phyloP scores from a whole-genome alignment of 2,113 vertebrate species.

The Pseudorhombus dupliciocellatus region DNA sequence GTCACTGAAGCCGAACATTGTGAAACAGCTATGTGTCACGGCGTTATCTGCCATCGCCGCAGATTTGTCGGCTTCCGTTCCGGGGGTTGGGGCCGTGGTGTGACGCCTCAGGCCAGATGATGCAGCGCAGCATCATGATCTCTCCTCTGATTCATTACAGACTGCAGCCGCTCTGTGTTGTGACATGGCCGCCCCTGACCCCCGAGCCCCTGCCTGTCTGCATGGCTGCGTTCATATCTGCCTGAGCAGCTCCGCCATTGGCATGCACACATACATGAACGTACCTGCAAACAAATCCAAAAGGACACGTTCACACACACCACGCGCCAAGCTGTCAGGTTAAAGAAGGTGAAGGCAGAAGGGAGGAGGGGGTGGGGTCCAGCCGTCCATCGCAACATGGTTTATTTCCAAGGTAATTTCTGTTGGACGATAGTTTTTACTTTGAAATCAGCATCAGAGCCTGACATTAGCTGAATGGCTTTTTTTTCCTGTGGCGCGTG shows the following conservation, averaged over 20 bases:
- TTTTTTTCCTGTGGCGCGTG: constrained; percentile 17
- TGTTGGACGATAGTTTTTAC: constrained; percentile 9
- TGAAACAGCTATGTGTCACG: no score
- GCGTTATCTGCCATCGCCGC: neutral
- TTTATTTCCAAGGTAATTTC: constrained; percentile 34
- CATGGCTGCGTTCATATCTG: constrained; percentile 57
- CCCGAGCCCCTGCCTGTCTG: constrained; percentile 38
- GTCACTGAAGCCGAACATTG: no score
- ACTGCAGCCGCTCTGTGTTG: constrained; percentile 56
- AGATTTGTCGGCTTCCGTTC: constrained; percentile 1
- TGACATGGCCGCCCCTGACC: constrained; percentile 56
- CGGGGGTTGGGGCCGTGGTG: neutral
- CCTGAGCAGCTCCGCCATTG: constrained; percentile 48
- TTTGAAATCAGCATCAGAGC: constrained; percentile 50
- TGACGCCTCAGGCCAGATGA: constrained; percentile 43
- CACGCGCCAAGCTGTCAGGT: neutral
- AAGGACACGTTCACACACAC: constrained; percentile 21
- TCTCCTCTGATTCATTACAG: constrained; percentile 63
- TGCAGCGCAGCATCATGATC: constrained; percentile 54
- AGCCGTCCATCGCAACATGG: constrained; percentile 10
- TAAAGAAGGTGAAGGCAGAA: neutral
- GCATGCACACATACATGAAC: constrained; percentile 39
- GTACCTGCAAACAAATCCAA: constrained; percentile 29
- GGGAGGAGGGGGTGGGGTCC: neutral
- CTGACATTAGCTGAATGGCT: constrained; percentile 29